Evolutionary conservation across 1,140 invertebrate genomes (phyloP), one percentile per base, ranked within the genome.

Genomic region (Eumaeus atala): DNA sequence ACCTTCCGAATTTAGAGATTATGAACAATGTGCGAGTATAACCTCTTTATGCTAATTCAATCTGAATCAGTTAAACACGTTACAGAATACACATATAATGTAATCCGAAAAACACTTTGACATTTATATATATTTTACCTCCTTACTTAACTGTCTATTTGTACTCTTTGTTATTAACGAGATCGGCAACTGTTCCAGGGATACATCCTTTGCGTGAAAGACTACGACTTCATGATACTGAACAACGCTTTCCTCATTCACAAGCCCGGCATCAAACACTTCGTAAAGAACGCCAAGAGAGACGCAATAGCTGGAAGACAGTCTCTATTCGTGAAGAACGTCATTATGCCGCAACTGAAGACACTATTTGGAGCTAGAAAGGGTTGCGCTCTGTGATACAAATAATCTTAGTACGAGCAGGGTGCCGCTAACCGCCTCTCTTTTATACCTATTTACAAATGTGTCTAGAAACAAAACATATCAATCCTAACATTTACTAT

Each of bases 211-310:
- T 96, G 95, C 83, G 93, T 95, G 3, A 85, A 95, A 68, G 93
- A 96, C 79, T 97, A 96, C 73, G 95, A 96, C 68, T 96, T 97
- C 76, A 91, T 96, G 76, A 96, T 96, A 64, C 73, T 97, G 64
- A 94, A 97, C 83, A 96, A 96, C 77, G 95, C 94, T 7, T 97
- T 96, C 77, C 88, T 97, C 10, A 94, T 95, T 3, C 95, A 97
- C 81, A 92, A 94, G 58, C 95, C 95, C 0, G 95, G 95, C 14
- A 95, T 96, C 49, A 96, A 96, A 74, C 90, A 92, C 21, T 91
- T 92, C 69, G 93, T 92, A 70, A 94, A 93, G 72, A 93, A 96
- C 71, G 87, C 91, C 11, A 92, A 92, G 56, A 83, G 95, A 18
- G 94, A 94, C 18, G 89, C 92, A 64, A 86, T 96, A 33, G 93